Base-by-base conservation (phyloP, 2,888 invertebrate species). In the Leptinotarsa tumamoca region DNA sequence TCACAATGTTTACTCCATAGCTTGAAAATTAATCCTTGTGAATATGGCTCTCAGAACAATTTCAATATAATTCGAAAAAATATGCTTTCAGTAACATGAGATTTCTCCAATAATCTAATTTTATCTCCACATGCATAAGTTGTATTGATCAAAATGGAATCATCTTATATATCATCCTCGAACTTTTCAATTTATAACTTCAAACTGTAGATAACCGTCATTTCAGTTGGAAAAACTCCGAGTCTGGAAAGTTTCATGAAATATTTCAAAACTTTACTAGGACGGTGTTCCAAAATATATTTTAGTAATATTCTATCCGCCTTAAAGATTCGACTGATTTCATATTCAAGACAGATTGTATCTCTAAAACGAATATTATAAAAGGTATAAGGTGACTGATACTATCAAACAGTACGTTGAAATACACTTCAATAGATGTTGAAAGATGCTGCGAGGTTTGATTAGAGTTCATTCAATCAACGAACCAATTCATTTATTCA, bases 231-330 rank as follows among this genome's bases (percentile, higher is more conserved):
- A 23, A 58, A 58, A 58, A 58, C 58, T 58, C 4, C 21, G 23
- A 17, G 58, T 58, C 58, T 58, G 58, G 17, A 58, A 58, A 58
- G 58, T 58, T 58, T 27, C 58, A 15, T 58, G 58, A 58, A 23
- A 23, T 58, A 58, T 58, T 21, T 15, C 15, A 58, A 21, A 3
- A 58, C 17, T 23, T 58, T 18, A 23, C 13, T 21, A 23, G 58
- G 58, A 15, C 23, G 3, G 4, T 14, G 58, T 21, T 52, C 7
- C n/a, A 52, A 52, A 52, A 15, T 52, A 3, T 15, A 14, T 58
- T 58, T 14, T 14, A 15, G 15, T 21, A 23, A 58, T 58, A 27
- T 23, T 23, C 21, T 14, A 7, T 21, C 58, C 23, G 18, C 58
- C 13, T 33, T 33, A 10, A 33, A 43, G 43, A 33, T 43, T 43